Percentiles rank a stretch among this genome's conserved stretches.
Conservation (phyloP, 2,113 vertebrate species). For the Vireo altiloquus region DNA sequence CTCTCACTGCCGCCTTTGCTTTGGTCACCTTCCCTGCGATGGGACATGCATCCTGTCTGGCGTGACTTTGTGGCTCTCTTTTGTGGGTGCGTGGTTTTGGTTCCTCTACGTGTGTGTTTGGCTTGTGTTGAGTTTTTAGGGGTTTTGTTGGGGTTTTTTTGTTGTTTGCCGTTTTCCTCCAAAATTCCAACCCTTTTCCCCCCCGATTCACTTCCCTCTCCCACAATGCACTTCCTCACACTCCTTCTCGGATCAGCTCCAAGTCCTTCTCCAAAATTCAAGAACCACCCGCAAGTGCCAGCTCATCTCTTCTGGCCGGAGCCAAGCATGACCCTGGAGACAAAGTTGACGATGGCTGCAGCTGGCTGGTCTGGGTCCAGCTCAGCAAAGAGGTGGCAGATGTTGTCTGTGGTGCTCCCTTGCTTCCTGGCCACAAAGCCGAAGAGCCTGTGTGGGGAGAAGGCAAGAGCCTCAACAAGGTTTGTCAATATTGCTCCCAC, state of each 20-base stretch:
- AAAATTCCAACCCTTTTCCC: slow-evolving; percentile 31
- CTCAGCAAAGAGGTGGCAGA: slow-evolving; percentile 97
- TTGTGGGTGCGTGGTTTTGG: slow-evolving; percentile 60
- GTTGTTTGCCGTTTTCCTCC: slow-evolving; percentile 51
- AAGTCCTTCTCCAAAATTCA: slow-evolving; percentile 83
- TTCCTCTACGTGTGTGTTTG: slow-evolving; percentile 49
- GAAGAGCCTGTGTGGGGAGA: slow-evolving; percentile 81
- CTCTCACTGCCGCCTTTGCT: slow-evolving; percentile 53
- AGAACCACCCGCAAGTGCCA: slow-evolving; percentile 46
- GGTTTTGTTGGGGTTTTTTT: slow-evolving; percentile 14
- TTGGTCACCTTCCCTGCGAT: slow-evolving; percentile 64
- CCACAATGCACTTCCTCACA: slow-evolving; percentile 84
- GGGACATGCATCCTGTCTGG: slow-evolving; percentile 57
- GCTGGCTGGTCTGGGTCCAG: slow-evolving; percentile 93
- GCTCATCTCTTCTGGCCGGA: slow-evolving; percentile 89
- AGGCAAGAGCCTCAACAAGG: background rate
- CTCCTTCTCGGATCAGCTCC: slow-evolving; percentile 80
- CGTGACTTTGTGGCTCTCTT: slow-evolving; percentile 15
- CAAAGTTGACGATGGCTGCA: slow-evolving; percentile 95
- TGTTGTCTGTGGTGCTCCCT: slow-evolving; percentile 96
- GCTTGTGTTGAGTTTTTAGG: slow-evolving; percentile 32
- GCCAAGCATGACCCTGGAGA: slow-evolving; percentile 90
- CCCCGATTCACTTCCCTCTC: slow-evolving; percentile 76
- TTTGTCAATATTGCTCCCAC: background rate
- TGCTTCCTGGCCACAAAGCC: slow-evolving; percentile 97